Percentiles rank a stretch among this genome's conserved stretches.
These are phyloP conservation scores for Mustelus asterias DNA, from an alignment of 2,113 vertebrate genomes.

Conservation along the genomic window DNA sequence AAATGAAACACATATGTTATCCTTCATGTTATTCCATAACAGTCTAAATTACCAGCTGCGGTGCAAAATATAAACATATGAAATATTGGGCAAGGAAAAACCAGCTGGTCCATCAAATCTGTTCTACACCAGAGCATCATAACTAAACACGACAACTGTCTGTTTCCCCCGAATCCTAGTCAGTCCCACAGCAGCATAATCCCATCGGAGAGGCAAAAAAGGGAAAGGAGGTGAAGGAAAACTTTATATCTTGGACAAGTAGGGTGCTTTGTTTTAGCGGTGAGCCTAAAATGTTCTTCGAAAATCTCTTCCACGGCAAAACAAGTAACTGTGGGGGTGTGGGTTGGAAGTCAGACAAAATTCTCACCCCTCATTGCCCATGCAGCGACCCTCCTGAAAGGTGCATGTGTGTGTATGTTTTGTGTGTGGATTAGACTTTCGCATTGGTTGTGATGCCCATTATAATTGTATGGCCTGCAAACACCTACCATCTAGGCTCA, in stretches of 20 bases:
- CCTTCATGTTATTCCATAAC: neutral
- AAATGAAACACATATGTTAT: neutral
- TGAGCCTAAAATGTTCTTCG: neutral
- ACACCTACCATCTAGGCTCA: neutral
- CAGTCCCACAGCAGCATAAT: neutral
- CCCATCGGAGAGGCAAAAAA: neutral
- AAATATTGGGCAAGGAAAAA: neutral
- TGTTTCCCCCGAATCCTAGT: too few relatives aligned
- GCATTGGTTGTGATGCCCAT: neutral
- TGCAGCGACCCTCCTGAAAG: neutral
- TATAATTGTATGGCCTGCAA: too few relatives aligned
- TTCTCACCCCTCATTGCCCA: neutral
- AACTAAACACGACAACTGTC: neutral
- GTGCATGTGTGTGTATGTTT: neutral
- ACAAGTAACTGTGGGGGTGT: neutral
- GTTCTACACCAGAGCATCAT: neutral
- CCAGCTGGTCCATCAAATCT: neutral
- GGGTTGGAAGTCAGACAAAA: neutral
- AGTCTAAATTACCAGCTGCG: neutral
- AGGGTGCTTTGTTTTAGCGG: neutral
- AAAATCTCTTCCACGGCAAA: neutral
- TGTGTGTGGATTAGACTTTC: neutral
- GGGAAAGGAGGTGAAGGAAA: neutral
- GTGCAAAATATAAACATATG: neutral
- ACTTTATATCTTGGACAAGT: neutral